Evolutionary conservation across 1,140 invertebrate genomes (phyloP), one percentile per base, ranked within the genome.

Genomic region (Notospermus geniculatus): DNA sequence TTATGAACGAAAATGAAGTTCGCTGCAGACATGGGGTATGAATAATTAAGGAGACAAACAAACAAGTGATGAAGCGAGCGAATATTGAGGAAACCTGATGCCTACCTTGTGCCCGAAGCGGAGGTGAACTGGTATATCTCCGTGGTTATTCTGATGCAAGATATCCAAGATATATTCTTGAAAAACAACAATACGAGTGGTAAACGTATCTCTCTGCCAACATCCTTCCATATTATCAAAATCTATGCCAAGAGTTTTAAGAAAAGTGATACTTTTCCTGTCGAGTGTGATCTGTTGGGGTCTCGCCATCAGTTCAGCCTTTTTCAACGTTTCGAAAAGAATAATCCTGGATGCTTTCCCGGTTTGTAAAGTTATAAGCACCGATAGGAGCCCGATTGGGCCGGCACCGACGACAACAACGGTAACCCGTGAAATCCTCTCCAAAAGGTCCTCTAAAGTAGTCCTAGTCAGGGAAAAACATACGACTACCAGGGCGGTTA

Each of bases 181-280:
- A 62, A 73, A 79, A 22, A 76, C 70, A 1, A 74, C 76, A 23
- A 72, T 65, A 13, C 74, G 53, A 2, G 77, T 79, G 63, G 69
- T 75, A 54, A 78, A 79, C 15, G 32, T 36, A 17, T 55, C 22
- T 4, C 65, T 57, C 27, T 75, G 68, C 70, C 77, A 76, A 39
- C 71, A 70, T 0, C 77, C 77, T 60, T 78, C 76, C 17, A 79
- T 69, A 62, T 78, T 77, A 39, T 78, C 76, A 57, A 78, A 77
- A 54, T 78, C 77, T 39, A 78, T 69, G 1, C 71, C 73, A 15
- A 69, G 50, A 17, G 61, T 57, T 29, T 61, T 50, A 0, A 79
- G 66, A 60, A 78, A 72, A 27, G 57, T 36, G 1, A 72, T 67
- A 62, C 63, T 76, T 41, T 67, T 63, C 1, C 54, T 29, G 54